phyloP scores from a whole-genome alignment of 2,888 invertebrate species.

The Eupithecia centaureata region DNA sequence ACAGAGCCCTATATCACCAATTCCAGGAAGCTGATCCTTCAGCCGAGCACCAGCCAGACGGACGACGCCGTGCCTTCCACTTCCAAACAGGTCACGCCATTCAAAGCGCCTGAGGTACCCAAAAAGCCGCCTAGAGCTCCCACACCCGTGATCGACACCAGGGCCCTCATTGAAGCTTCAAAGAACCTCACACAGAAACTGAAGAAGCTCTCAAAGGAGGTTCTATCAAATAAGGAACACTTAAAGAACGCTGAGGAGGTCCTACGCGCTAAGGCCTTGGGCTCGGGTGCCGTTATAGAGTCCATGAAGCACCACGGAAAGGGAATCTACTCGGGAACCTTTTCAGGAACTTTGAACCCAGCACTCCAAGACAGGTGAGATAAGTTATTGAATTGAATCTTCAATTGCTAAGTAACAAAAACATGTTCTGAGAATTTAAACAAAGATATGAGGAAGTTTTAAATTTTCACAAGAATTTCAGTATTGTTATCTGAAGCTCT shows the following conservation, averaged over 20 bases:
- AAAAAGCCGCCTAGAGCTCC: conserved; percentile 69
- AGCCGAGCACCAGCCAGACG: conserved; percentile 64
- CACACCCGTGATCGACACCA: conserved; percentile 85
- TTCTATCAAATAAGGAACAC: conserved; percentile 87
- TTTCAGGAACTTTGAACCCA: conserved; percentile 97
- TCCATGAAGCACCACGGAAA: conserved; percentile 97
- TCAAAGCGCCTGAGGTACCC: conserved; percentile 70
- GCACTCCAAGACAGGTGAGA: conserved; percentile 92
- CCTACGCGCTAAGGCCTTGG: conserved; percentile 71
- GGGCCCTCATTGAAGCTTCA: conserved; percentile 94
- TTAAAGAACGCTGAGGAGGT: conserved; percentile 74
- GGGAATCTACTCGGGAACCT: conserved; percentile 98
- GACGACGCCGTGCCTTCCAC: conserved; percentile 72
- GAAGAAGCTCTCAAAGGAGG: conserved; percentile 94
- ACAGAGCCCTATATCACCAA: conserved; percentile 71
- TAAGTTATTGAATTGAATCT: no score
- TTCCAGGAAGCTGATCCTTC: conserved; percentile 67
- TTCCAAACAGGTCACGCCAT: conserved; percentile 64
- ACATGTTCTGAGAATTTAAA: conserved; percentile 23
- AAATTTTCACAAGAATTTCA: conserved; percentile 17
- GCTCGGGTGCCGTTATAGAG: conserved; percentile 92
- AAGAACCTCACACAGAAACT: conserved; percentile 96
- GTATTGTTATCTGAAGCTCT: conserved; percentile 25
- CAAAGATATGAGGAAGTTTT: conserved; percentile 28
- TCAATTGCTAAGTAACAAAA: neutral